Base-by-base conservation (phyloP, 2,113 vertebrate genomes). In the Megaceryle torquata region DNA sequence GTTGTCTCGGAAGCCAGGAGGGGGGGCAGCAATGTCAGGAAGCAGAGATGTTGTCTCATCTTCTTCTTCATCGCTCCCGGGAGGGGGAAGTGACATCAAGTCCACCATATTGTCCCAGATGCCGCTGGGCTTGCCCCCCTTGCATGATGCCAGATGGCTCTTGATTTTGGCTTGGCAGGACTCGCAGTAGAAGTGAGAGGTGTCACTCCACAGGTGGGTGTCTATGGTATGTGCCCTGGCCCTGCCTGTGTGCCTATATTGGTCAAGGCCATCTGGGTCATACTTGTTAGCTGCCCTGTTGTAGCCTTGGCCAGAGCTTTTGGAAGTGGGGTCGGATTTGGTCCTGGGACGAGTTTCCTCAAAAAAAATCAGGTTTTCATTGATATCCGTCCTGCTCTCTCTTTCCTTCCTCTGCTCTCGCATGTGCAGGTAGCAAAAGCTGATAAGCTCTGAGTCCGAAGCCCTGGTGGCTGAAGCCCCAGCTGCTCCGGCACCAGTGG, bases 1-100 rank as follows among this genome's bases (percentile, higher is more conserved):
- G 97, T 99, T 99, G 97, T 99, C 99, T 85, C 99, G 98, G 97
- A 99, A 99, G 77, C 99, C 99, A 1, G 99, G 99, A 37, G 99
- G 99, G 14, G 99, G 99, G 7, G 99, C 99, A 2, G 99, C 98
- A 31, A 99, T 99, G 88, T 99, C 98, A 3, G 99, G 98, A 90
- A 98, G 98, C 89, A 99, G 98, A 46, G 98, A 95, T 1, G 97
- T 97, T 29, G 97, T 98, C 89, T 98, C 97, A 41, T 98, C 97
- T 97, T 96, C 98, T 95, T 97, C 97, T 63, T 99, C 99, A n/a
- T 99, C 99, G 4, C 98, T 99, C 24, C 99, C 99, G 0, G 99
- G 99, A 64, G 99, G 99, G 15, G 99, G 99, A 37, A 99, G 98
- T 7, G 99, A 99, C 94, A 97, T 99, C 91, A 99, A 97, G 96